These are phyloP conservation scores for Nomada hirtipes DNA, from an alignment of 2,888 invertebrate species.

Conservation along the genomic window DNA sequence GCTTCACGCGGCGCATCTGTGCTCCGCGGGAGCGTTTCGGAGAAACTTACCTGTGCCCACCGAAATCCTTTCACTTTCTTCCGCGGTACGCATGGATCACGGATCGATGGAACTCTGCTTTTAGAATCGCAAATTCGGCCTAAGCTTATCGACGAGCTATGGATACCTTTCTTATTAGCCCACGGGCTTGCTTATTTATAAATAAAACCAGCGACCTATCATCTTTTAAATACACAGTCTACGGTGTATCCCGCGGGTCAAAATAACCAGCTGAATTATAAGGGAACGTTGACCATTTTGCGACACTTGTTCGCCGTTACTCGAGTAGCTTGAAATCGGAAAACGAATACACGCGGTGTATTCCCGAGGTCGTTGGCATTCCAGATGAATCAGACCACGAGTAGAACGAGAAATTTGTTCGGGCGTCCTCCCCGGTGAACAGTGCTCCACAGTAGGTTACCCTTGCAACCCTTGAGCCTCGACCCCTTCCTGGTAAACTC, in stretches of 20 bases:
- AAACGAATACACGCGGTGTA: too few species aligned
- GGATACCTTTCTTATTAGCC: conserved; percentile 33
- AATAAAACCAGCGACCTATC: conserved; percentile 11
- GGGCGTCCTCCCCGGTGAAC: conserved; percentile 63
- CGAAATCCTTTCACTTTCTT: background rate
- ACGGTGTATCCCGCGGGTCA: too few species aligned
- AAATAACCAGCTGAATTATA: background rate
- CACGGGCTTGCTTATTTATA: conserved; percentile 20
- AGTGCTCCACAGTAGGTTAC: conserved; percentile 71
- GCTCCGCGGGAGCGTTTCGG: background rate
- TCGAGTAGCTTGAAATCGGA: background rate
- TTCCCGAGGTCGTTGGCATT: conserved; percentile 1
- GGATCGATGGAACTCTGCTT: background rate
- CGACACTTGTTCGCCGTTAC: background rate
- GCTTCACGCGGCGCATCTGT: conserved; percentile 35
- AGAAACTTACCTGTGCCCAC: background rate
- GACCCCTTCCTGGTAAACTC: conserved; percentile 64
- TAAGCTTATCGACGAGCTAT: background rate
- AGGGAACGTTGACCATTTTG: background rate
- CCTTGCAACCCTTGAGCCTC: conserved; percentile 73
- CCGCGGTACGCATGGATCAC: background rate
- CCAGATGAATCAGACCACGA: conserved; percentile 46
- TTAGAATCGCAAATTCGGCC: background rate
- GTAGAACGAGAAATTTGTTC: conserved; percentile 61
- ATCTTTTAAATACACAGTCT: conserved; percentile 3